Conservation (phyloP, 2,888 invertebrate species). For the Congeria kusceri region DNA sequence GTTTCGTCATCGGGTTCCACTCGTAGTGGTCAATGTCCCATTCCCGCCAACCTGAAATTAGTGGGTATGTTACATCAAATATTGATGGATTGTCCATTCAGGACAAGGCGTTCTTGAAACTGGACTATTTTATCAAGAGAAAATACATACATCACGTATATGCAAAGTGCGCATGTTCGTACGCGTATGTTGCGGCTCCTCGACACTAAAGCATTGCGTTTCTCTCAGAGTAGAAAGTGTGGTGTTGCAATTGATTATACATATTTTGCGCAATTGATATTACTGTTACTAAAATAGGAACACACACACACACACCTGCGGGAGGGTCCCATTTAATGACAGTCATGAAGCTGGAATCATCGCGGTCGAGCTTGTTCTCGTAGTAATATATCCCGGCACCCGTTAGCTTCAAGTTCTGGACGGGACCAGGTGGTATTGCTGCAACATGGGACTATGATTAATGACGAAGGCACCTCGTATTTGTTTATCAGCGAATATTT, state of each 20-base stretch:
- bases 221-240: too few relatives aligned
- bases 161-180: too few relatives aligned
- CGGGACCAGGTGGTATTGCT: constrained; percentile 53
- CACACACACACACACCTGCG: constrained; percentile 42
- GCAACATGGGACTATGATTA: constrained; percentile 11
- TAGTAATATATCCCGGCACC: constrained; percentile 62
- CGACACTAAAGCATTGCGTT: too few relatives aligned
- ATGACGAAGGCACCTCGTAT: too few relatives aligned
- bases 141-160: not conserved
- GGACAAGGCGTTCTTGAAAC: not conserved
- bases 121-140: too few relatives aligned
- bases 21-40: constrained; percentile 56
- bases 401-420: constrained; percentile 52
- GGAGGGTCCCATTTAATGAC: constrained; percentile 60
- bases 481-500: too few relatives aligned
- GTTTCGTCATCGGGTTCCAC: constrained; percentile 49
- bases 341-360: constrained; percentile 59
- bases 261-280: too few relatives aligned
- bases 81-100: too few relatives aligned
- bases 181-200: too few relatives aligned
- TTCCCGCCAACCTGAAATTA: constrained; percentile 56
- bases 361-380: constrained; percentile 27
- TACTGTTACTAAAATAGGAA: too few relatives aligned
- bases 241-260: too few relatives aligned
- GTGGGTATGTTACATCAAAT: not conserved